Conservation (phyloP, 2,113 vertebrate genomes). For the Tenrec ecaudatus region DNA sequence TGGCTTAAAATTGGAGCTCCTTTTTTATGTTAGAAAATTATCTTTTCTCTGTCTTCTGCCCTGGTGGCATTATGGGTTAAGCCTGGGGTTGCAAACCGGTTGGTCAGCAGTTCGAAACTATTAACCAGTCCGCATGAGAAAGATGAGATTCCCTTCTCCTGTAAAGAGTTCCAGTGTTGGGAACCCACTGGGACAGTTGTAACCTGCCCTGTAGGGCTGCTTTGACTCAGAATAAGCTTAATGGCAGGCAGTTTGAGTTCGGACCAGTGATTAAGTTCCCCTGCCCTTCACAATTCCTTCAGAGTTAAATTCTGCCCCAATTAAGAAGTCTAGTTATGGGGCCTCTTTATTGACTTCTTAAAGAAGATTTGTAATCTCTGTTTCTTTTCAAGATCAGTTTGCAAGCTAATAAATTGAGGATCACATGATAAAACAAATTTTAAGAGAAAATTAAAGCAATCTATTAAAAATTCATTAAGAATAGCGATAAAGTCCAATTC, state of each 20-base stretch:
- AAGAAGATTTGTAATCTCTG: neutral
- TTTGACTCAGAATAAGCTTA: too few relatives aligned
- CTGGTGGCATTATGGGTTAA: too few relatives aligned
- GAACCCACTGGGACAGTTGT: too few relatives aligned
- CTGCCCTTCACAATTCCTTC: neutral
- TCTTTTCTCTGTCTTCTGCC: constrained; percentile 11
- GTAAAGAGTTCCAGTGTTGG: too few relatives aligned
- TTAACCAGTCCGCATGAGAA: too few relatives aligned
- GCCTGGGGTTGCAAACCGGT: too few relatives aligned
- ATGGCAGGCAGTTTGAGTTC: too few relatives aligned
- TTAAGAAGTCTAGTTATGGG: constrained; percentile 12
- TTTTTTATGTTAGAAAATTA: neutral
- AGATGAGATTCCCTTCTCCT: too few relatives aligned
- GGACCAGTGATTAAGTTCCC: neutral
- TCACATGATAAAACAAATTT: neutral
- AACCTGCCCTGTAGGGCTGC: too few relatives aligned
- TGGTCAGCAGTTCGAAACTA: too few relatives aligned
- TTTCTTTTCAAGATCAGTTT: constrained; percentile 6
- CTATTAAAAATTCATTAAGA: neutral
- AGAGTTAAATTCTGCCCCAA: constrained; percentile 1
- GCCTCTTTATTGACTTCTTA: neutral
- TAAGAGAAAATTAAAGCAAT: neutral
- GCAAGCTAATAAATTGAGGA: neutral
- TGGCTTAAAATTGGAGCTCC: constrained; percentile 6
- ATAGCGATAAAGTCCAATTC: neutral